phyloP scores from a whole-genome alignment of 1,140 invertebrate genomes.

The Pseudomyrmex cubaensis region DNA sequence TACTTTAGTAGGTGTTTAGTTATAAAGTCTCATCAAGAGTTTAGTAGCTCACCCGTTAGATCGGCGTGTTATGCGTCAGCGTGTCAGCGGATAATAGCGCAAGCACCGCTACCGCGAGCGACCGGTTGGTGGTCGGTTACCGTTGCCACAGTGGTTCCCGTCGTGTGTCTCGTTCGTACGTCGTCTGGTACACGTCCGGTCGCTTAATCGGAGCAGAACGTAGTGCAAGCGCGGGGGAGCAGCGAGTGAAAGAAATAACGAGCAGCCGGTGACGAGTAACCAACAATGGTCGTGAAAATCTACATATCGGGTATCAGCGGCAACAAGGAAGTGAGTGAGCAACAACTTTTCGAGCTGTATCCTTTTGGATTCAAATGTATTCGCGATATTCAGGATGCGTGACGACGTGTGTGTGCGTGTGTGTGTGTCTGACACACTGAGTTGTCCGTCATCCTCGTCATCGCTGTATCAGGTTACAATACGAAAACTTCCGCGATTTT shows the following conservation, averaged over 20 bases:
- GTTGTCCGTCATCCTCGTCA: neutral
- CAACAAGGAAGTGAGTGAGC: constrained; percentile 93
- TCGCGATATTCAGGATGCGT: constrained; percentile 1
- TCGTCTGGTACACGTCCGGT: neutral
- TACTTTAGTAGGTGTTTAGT: too few species aligned
- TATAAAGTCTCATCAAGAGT: too few species aligned
- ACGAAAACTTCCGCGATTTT: neutral
- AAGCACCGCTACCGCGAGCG: neutral
- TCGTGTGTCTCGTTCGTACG: neutral
- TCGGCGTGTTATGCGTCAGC: constrained; percentile 27
- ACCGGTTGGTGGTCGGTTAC: constrained; percentile 31
- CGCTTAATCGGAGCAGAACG: constrained; percentile 46
- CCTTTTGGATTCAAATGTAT: neutral
- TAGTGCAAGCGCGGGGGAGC: constrained; percentile 28
- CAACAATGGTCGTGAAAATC: constrained; percentile 93
- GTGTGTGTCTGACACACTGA: neutral
- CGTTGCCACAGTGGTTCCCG: neutral
- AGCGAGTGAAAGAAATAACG: constrained; percentile 7
- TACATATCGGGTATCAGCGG: constrained; percentile 96
- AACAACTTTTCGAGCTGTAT: neutral
- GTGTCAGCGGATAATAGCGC: constrained; percentile 30
- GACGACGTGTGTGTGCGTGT: neutral
- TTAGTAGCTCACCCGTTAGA: neutral
- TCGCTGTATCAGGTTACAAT: constrained; percentile 64
- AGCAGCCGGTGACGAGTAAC: constrained; percentile 54